Percentiles rank a stretch among this genome's conserved stretches.
These are phyloP conservation scores for Bombylius discolor DNA, from an alignment of 2,888 invertebrate genomes.

Conservation along the genomic window DNA sequence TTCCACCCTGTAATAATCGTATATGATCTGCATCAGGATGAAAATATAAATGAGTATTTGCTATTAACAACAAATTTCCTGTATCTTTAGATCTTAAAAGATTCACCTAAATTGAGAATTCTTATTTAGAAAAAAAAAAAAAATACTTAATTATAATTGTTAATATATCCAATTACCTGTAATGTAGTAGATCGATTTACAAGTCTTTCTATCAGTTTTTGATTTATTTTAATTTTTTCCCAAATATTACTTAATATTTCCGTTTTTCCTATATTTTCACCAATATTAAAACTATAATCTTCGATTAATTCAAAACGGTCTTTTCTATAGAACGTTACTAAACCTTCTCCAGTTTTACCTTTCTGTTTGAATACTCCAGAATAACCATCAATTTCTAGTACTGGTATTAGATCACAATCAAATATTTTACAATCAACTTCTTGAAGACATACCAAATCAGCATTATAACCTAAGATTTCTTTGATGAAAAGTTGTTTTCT, in stretches of 20 bases:
- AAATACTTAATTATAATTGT: no score
- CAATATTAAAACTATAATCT: slow-evolving; percentile 43
- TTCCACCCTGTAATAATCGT: slow-evolving; percentile 69
- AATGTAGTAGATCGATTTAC: slow-evolving; percentile 52
- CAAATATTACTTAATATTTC: slow-evolving; percentile 45
- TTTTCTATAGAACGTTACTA: slow-evolving; percentile 61
- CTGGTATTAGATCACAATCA: slow-evolving; percentile 47
- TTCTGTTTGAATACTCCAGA: slow-evolving; percentile 55
- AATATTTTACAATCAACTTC: slow-evolving; percentile 80
- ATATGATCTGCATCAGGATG: slow-evolving; percentile 85
- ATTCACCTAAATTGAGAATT: slow-evolving; percentile 30
- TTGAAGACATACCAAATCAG: slow-evolving; percentile 82
- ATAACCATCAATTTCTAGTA: slow-evolving; percentile 44
- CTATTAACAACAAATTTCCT: slow-evolving; percentile 49
- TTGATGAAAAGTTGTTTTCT: slow-evolving; percentile 72
- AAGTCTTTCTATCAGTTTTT: slow-evolving; percentile 44
- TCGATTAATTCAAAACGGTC: slow-evolving; percentile 51
- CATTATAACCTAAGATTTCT: slow-evolving; percentile 72
- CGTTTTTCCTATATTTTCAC: slow-evolving; percentile 43
- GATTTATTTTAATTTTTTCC: slow-evolving; percentile 46
- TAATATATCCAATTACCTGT: slow-evolving; percentile 35
- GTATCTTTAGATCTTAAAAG: slow-evolving; percentile 46
- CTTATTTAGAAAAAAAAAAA: no score
- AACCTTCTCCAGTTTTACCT: slow-evolving; percentile 64
- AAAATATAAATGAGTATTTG: slow-evolving; percentile 89